A percentile compares a stretch with the other conserved stretches of the same genome.
phyloP scores from a whole-genome alignment of 2,113 vertebrate species.

The Cygnus buccinator region DNA sequence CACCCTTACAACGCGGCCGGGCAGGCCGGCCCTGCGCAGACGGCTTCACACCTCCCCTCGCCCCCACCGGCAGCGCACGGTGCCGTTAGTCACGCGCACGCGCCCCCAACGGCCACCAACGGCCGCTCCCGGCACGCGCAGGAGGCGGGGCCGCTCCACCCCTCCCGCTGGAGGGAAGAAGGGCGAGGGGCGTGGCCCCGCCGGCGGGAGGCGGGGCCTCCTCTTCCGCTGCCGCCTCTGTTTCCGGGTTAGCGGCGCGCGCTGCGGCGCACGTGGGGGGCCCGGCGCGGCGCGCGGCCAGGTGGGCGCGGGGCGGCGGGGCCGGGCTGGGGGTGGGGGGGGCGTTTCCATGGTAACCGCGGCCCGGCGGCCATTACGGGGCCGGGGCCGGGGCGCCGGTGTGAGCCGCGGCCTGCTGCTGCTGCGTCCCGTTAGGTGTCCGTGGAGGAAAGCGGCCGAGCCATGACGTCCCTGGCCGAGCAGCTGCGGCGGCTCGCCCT shows the following conservation, averaged over 20 bases:
- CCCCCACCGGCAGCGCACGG: too few species aligned
- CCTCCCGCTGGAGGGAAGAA: too few species aligned
- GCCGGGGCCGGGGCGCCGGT: too few species aligned
- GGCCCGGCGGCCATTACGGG: too few species aligned
- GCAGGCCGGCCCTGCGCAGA: fast-evolving
- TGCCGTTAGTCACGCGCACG: fast-evolving
- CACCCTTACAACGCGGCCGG: fast-evolving
- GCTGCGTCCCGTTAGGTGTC: not conserved
- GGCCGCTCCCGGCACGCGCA: not conserved
- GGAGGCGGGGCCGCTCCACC: too few species aligned
- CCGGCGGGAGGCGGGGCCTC: not conserved
- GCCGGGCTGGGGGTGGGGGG: fast-evolving
- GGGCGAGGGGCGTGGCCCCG: too few species aligned
- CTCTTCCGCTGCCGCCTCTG: fast-evolving
- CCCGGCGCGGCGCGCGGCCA: not conserved
- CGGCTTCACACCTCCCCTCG: not conserved
- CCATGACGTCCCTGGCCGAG: constrained; percentile 93
- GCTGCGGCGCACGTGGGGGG: constrained; percentile 27
- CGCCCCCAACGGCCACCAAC: not conserved
- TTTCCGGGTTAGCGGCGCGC: constrained; percentile 48
- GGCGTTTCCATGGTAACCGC: too few species aligned
- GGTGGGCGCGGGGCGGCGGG: not conserved
- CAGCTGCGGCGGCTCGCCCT: constrained; percentile 91
- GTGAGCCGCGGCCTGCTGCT: not conserved
- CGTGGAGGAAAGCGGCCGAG: too few species aligned